A percentile compares a stretch with the other conserved stretches of the same genome.
phyloP scores from a whole-genome alignment of 1,140 invertebrate species.

The Solenopsis invicta region DNA sequence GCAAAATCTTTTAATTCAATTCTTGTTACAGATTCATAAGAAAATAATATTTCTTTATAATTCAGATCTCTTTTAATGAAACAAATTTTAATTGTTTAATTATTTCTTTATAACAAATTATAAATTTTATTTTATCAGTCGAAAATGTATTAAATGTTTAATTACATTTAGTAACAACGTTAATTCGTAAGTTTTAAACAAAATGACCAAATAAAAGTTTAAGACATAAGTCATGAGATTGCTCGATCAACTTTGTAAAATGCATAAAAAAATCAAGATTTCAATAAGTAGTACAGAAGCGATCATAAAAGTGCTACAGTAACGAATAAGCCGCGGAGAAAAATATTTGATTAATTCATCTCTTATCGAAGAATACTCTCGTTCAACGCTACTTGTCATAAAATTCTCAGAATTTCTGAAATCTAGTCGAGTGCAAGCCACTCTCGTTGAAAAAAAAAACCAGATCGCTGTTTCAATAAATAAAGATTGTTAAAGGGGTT shows the following conservation, averaged over 20 bases:
- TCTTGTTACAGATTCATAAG: background rate
- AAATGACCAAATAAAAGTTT: background rate
- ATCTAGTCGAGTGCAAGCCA: conserved; percentile 10
- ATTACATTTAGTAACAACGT: background rate
- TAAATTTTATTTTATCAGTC: background rate
- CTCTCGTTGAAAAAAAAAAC: conserved; percentile 23
- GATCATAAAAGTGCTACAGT: background rate
- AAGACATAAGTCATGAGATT: background rate
- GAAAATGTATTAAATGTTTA: background rate
- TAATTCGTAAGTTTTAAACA: background rate
- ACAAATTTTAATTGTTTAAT: background rate
- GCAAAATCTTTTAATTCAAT: background rate
- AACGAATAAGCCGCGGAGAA: background rate
- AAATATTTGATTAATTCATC: background rate
- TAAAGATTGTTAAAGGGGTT: conserved; percentile 39
- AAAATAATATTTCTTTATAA: conserved; percentile 4
- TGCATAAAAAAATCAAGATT: background rate
- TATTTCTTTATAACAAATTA: background rate
- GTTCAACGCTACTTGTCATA: background rate
- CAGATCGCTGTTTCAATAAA: conserved; percentile 40
- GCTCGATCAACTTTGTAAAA: background rate
- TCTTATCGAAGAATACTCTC: background rate
- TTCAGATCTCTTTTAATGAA: background rate
- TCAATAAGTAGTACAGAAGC: background rate
- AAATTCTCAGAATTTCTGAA: background rate